A percentile compares a stretch with the other conserved stretches of the same genome.
Evolutionary conservation across 2,797 vertebrate species (phyloP).

Genomic region (Crocidura indochinensis): DNA sequence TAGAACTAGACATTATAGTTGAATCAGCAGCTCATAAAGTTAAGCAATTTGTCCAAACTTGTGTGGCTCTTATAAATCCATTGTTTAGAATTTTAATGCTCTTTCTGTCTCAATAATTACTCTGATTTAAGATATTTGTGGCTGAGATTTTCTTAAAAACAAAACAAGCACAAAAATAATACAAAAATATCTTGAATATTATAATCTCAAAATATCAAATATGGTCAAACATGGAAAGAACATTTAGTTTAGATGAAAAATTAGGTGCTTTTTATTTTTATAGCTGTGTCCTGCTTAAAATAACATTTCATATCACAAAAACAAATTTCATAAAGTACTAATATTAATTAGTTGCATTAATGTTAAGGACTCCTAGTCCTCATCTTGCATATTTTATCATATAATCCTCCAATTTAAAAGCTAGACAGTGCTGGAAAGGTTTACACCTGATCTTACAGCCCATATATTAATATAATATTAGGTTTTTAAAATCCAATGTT

Average conservation of each 20-base stretch:
- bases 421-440: background rate
- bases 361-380: conserved; percentile 67
- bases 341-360: conserved; percentile 83
- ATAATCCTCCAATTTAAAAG: conserved; percentile 58
- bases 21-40: background rate
- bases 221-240: conserved; percentile 73
- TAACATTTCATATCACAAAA: conserved; percentile 76
- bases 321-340: conserved; percentile 82
- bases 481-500: background rate
- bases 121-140: conserved; percentile 5
- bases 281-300: conserved; percentile 81
- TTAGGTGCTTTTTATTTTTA: conserved; percentile 79
- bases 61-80: background rate
- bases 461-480: conserved; percentile 1
- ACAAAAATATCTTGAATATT: conserved; percentile 5
- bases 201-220: conserved; percentile 55
- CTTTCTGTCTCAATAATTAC: background rate
- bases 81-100: background rate
- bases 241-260: conserved; percentile 71
- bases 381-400: conserved; percentile 56
- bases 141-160: background rate
- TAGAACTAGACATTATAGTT: background rate
- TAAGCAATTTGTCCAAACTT: background rate
- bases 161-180: background rate
- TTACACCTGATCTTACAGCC: conserved; percentile 34